Evolutionary conservation across 1,140 invertebrate genomes (phyloP), one percentile per base, ranked within the genome.

Genomic region (Zaprionus davidi): DNA sequence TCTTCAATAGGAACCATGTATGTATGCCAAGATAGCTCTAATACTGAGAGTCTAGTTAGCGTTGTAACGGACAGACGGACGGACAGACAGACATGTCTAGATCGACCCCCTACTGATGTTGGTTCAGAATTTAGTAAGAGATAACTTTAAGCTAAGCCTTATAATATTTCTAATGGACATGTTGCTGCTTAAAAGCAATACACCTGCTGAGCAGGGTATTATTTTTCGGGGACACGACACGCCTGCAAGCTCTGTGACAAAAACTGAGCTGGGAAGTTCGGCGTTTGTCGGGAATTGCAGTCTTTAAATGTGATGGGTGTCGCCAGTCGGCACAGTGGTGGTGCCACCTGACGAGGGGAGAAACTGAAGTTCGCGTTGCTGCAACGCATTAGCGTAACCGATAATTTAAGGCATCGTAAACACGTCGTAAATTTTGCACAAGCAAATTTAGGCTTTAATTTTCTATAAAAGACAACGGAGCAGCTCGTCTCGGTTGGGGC

Each of bases 381-480:
- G 79, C 55, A 81, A 76, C 82, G 71, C 82, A 86, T 86, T 86
- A 86, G 82, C 46, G 66, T 75, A 86, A 86, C 82, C 82, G 70
- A 82, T 86, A 85, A 86, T 86, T 86, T 86, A 78, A 73, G 65
- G 57, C 83, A 87, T 88, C 80, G 84, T 88, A 88, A 88, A 88
- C 84, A 88, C 84, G 71, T 88, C 84, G 84, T 88, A 88, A 88
- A 87, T 87, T 83, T 88, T 78, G 84, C 81, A 78, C 70, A 78
- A 65, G 80, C 71, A 76, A 75, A 88, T 68, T 88, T 67, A 88
- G 78, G 80, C 80, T 81, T 79, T 77, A 70, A 79, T 76, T 85
- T 81, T 78, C 67, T 71, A 46, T 70, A 85, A 73, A 71, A 71
- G 51, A 66, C 81, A 78, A 53, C 69, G 75, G 57, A 46, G 63